These are phyloP conservation scores for Catagonus wagneri DNA, from an alignment of 2,113 vertebrate species.

Conservation along the genomic window DNA sequence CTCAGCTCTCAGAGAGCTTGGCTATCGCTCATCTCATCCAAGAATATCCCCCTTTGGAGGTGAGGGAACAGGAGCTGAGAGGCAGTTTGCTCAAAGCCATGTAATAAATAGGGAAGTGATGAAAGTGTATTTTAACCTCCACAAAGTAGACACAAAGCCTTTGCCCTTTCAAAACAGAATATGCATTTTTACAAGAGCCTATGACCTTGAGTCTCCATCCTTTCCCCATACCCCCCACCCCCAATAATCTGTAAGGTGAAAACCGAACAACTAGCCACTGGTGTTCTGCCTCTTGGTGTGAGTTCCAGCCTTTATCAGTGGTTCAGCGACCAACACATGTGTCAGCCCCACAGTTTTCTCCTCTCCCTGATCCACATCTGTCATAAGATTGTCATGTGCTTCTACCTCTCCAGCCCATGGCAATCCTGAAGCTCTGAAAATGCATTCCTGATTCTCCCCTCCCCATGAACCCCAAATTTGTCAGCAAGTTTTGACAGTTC, in stretches of 20 bases:
- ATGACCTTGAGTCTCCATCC: background rate
- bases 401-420: background rate
- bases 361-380: background rate
- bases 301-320: background rate
- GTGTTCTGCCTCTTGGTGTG: fast-evolving
- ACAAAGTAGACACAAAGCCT: background rate
- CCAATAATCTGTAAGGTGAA: background rate
- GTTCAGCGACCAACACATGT: background rate
- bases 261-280: fast-evolving
- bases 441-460: background rate
- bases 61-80: fast-evolving
- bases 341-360: background rate
- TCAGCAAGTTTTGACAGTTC: background rate
- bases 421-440: background rate
- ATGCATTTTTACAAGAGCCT: background rate
- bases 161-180: background rate
- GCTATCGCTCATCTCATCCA: too few relatives aligned
- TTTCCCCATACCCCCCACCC: background rate
- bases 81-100: background rate
- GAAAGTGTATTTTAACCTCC: background rate
- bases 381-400: background rate
- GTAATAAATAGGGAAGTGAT: background rate
- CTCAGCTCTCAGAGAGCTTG: fast-evolving
- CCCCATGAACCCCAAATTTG: background rate
- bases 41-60: fast-evolving